Conservation (phyloP, 2,797 vertebrate genomes). For the Darevskia mixta region DNA sequence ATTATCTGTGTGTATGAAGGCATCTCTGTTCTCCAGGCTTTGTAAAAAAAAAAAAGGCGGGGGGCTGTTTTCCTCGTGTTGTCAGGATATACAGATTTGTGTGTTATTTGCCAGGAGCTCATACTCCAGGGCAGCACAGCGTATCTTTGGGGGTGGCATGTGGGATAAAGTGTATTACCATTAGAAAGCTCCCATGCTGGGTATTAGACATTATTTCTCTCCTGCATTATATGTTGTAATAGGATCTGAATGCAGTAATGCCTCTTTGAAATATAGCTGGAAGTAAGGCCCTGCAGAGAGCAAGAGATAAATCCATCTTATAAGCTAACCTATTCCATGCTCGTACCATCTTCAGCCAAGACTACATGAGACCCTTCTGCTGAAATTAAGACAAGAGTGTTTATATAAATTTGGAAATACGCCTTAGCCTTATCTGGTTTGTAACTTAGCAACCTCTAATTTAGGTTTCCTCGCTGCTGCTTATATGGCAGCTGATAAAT, state of each 20-base stretch:
- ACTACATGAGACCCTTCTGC: constrained; percentile 39
- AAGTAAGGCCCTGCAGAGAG: constrained; percentile 60
- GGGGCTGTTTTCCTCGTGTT: constrained; percentile 28
- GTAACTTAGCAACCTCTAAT: constrained; percentile 78
- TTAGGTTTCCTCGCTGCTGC: constrained; percentile 61
- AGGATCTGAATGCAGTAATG: constrained; percentile 60
- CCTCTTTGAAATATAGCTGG: constrained; percentile 63
- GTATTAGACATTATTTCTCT: constrained; percentile 69
- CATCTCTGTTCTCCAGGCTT: constrained; percentile 54
- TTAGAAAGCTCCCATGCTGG: constrained; percentile 69
- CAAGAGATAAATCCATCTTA: constrained; percentile 62
- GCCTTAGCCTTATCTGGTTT: constrained; percentile 70
- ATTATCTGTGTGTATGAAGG: constrained; percentile 65
- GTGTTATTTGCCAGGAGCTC: constrained; percentile 63
- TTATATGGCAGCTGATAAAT: constrained; percentile 66
- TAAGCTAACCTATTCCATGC: constrained; percentile 52
- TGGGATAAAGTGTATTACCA: constrained; percentile 68
- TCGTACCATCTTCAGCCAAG: constrained; percentile 43
- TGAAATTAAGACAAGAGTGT: constrained; percentile 62
- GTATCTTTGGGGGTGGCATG: constrained; percentile 60
- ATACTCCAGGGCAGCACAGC: constrained; percentile 51
- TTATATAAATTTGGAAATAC: constrained; percentile 71
- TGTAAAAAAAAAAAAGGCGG: constrained; percentile 32
- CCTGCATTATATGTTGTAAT: constrained; percentile 56
- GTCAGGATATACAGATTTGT: constrained; percentile 58